Percentiles rank a stretch among this genome's conserved stretches.
These are phyloP conservation scores for Aphidius colemani DNA, from an alignment of 2,888 invertebrate genomes.

Conservation along the genomic window DNA sequence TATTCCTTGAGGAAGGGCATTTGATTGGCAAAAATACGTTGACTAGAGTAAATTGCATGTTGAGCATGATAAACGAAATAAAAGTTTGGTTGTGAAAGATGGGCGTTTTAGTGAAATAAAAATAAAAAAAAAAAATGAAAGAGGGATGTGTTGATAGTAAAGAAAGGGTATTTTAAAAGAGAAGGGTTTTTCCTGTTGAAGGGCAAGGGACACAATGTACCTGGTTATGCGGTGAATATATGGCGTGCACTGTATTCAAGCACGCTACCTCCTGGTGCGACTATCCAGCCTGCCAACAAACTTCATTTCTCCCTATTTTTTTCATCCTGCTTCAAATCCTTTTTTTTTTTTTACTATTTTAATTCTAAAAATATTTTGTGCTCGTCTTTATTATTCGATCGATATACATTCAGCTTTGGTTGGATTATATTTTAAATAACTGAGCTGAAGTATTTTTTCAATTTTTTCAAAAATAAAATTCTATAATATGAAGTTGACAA, in stretches of 20 bases:
- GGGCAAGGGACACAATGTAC: slow-evolving; percentile 26
- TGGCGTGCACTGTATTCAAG: slow-evolving; percentile 35
- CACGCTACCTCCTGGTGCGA: slow-evolving; percentile 34
- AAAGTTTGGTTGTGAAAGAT: slow-evolving; percentile 39
- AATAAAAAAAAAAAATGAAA: slow-evolving; percentile 23
- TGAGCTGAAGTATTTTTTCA: no score
- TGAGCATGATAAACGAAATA: slow-evolving; percentile 55
- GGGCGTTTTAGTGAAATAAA: slow-evolving; percentile 17
- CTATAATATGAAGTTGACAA: no score
- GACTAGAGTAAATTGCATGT: slow-evolving; percentile 50
- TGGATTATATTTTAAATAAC: no score
- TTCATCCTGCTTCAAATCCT: not conserved
- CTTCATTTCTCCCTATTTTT: slow-evolving; percentile 29
- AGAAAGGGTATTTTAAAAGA: slow-evolving; percentile 23
- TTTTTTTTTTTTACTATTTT: not conserved
- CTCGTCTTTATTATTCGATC: slow-evolving; percentile 37
- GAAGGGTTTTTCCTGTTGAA: slow-evolving; percentile 24
- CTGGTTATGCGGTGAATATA: slow-evolving; percentile 34
- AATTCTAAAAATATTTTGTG: not conserved
- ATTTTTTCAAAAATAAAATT: no score
- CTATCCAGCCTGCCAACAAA: slow-evolving; percentile 40
- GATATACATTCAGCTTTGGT: slow-evolving; percentile 45
- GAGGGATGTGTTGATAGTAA: slow-evolving; percentile 16
- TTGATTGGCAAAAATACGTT: slow-evolving; percentile 42
- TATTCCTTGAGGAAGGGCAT: slow-evolving; percentile 20